Evolutionary conservation across 2,113 vertebrate species (phyloP), one percentile per base, ranked within the genome.

Genomic region (Indri indri): DNA sequence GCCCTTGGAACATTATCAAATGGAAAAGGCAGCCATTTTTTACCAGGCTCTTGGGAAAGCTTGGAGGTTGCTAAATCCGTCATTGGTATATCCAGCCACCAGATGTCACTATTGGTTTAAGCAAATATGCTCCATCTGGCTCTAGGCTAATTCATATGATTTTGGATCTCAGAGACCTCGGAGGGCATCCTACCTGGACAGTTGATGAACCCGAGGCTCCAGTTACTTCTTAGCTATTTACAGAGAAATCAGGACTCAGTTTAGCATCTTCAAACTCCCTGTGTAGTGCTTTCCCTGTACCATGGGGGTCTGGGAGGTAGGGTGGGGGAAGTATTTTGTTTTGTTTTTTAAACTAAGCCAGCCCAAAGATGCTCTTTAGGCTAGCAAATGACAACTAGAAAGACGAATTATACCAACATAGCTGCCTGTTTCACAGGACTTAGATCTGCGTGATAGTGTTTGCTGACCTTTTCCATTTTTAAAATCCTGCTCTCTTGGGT

Each of bases 91-190:
- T 76, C 0, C 1, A 97, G 90, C 98, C 99, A 27, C 98, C 97
- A 99, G 99, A 97, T 98, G 99, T 98, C 98, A 98, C 98, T 96
- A 96, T 98, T 98, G 98, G 90, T 97, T 98, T 98, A 97, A 27
- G 71, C 88, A 98, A 98, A 94, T 89, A 81, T 50, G 5, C 65
- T 95, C 42, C 68, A 42, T 50, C 37, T 5, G 0, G 12, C 63
- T 93, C 0, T 0, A 59, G 17, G 52, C 92, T 13, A 94, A 88
- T 65, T 83, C 34, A 30, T 8, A 25, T 0, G 59, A 8, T 65
- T 50, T 66, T 30, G 32, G 14, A 8, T 66, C 20, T 74, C 17
- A 22, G 45, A 85, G 23, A 80, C 27, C 8, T 76, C 6, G 8
- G 10, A 34, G n/a, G 37, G 30, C 13, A 3, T 57, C 30, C 65